Conservation (phyloP, 2,888 invertebrate genomes). For the Zygothrica quintamaculata region DNA sequence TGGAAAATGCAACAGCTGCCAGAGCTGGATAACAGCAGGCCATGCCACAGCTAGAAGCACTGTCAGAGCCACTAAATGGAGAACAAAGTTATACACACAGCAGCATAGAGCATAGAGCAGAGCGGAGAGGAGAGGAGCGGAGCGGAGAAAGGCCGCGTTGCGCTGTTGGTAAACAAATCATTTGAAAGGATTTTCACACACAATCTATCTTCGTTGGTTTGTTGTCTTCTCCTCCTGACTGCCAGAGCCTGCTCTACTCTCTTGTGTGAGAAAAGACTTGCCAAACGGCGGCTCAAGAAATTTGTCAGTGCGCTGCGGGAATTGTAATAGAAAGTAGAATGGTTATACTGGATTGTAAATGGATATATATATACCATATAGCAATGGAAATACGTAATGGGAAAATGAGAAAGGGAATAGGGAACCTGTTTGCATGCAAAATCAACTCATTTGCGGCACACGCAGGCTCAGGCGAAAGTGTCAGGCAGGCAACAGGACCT, state of each 20-base stretch:
- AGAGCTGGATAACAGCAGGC: conserved; percentile 71
- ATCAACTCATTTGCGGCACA: conserved; percentile 56
- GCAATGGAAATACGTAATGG: background rate
- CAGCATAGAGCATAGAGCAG: conserved; percentile 7
- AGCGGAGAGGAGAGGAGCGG: conserved; percentile 13
- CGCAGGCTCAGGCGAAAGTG: conserved; percentile 57
- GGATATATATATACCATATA: background rate
- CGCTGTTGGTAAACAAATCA: conserved; percentile 78
- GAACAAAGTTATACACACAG: conserved; percentile 1
- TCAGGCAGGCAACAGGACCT: conserved; percentile 37
- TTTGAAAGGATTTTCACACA: conserved; percentile 81
- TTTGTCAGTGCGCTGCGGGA: conserved; percentile 58
- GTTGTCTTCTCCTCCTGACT: conserved; percentile 50
- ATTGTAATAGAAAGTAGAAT: conserved; percentile 17
- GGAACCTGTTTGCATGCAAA: conserved; percentile 51
- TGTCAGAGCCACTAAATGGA: conserved; percentile 9
- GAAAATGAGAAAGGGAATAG: background rate
- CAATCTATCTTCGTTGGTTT: conserved; percentile 74
- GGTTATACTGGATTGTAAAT: background rate
- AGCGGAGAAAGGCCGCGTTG: conserved; percentile 50
- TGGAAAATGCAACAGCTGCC: conserved; percentile 81
- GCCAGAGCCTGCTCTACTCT: conserved; percentile 21
- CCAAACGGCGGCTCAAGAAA: conserved; percentile 54
- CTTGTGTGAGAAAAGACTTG: conserved; percentile 31
- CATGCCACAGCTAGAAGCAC: conserved; percentile 6